Conservation (phyloP, 1,140 invertebrate species). For the Drosophila auraria region DNA sequence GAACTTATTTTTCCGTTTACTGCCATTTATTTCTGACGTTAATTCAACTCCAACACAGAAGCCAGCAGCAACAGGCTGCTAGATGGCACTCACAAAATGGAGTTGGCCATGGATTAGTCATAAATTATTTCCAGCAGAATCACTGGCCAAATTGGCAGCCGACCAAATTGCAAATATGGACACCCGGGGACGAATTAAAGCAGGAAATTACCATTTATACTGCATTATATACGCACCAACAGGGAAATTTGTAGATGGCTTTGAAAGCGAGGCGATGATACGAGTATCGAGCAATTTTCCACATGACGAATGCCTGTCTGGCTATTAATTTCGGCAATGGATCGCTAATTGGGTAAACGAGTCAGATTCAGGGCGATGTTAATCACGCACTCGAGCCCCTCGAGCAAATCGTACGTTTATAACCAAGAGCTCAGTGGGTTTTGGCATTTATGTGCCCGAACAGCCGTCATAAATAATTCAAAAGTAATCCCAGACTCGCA, state of each 20-base stretch:
- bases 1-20: neutral
- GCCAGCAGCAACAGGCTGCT: constrained; percentile 21
- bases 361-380: constrained; percentile 13
- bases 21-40: neutral
- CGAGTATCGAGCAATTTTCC: constrained; percentile 33
- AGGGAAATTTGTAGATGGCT: constrained; percentile 21
- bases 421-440: constrained; percentile 9
- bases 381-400: constrained; percentile 24
- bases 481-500: constrained; percentile 44
- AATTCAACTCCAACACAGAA: neutral
- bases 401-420: constrained; percentile 35
- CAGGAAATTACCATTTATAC: constrained; percentile 71
- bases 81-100: neutral
- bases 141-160: constrained; percentile 6
- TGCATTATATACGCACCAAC: constrained; percentile 63
- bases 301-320: constrained; percentile 36
- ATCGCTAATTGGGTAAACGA: constrained; percentile 35
- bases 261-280: constrained; percentile 9
- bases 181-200: constrained; percentile 53
- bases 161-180: constrained; percentile 48
- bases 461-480: constrained; percentile 47
- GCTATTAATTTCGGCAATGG: constrained; percentile 36
- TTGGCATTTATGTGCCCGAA: constrained; percentile 33
- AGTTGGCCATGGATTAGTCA: constrained; percentile 19
- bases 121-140: constrained; percentile 28